Percentiles rank a stretch among this genome's conserved stretches.
These are phyloP conservation scores for Corella eumyota DNA, from an alignment of 23 tunicate genomes.

Conservation along the genomic window DNA sequence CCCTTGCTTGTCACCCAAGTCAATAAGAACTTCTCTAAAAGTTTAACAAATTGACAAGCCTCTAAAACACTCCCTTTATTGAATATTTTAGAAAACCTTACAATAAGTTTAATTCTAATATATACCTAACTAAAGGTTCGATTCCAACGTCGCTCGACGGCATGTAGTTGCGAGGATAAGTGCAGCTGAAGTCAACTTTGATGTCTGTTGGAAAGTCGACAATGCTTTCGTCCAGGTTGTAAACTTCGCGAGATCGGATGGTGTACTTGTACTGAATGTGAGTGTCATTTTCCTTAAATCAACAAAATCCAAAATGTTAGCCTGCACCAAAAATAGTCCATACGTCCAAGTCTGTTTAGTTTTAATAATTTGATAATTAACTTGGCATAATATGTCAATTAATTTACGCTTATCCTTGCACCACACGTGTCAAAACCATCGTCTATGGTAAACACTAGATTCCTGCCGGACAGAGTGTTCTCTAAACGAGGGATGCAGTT, in stretches of 20 bases:
- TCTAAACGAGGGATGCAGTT: slow-evolving; percentile 9
- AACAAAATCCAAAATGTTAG: slow-evolving; percentile 1
- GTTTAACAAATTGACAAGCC: too few relatives aligned
- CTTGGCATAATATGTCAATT: too few relatives aligned
- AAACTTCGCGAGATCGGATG: slow-evolving; percentile 9
- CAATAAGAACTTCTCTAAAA: neutral
- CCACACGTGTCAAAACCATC: slow-evolving; percentile 14
- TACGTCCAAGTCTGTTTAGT: too few relatives aligned
- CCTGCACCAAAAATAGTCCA: too few relatives aligned
- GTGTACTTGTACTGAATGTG: slow-evolving; percentile 32
- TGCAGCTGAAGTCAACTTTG: slow-evolving; percentile 9
- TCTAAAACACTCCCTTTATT: too few relatives aligned
- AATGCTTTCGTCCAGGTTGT: slow-evolving; percentile 7
- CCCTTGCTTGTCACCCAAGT: neutral
- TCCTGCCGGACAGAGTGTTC: slow-evolving; percentile 1
- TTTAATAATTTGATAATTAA: too few relatives aligned
- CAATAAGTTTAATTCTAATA: too few relatives aligned
- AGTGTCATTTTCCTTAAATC: slow-evolving; percentile 42
- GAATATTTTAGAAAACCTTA: too few relatives aligned
- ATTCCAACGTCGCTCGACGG: neutral
- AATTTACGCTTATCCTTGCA: slow-evolving; percentile 8
- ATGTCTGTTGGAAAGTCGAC: slow-evolving; percentile 9
- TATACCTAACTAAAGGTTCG: slow-evolving; percentile 4
- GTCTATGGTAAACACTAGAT: slow-evolving; percentile 9
- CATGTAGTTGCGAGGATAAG: slow-evolving; percentile 3